Evolutionary conservation across 2,888 invertebrate genomes (phyloP), one percentile per base, ranked within the genome.

Genomic region (Acanthococcus lagerstroemiae): DNA sequence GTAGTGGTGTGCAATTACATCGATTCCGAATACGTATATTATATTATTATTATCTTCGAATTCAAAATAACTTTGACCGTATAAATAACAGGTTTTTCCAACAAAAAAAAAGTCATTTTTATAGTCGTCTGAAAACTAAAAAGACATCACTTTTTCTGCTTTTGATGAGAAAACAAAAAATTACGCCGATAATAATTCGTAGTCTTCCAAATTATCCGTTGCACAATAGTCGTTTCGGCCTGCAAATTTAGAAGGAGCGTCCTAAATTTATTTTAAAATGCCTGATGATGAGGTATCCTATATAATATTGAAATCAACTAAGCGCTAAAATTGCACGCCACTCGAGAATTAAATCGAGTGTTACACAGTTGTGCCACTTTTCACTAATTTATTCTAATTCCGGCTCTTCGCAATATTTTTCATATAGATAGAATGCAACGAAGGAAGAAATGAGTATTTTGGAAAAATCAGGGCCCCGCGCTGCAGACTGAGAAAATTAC

Each of bases 391-490:
- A 7, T 45, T 46, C 46, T 60, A 60, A 48, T n/a, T 60, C 24
- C 27, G 46, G n/a, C 52, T 21, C 46, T 60, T 46, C 48, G 27
- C 60, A 48, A 27, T 26, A 46, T 60, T 60, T 60, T 26, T 26
- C 48, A 46, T 60, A 46, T 60, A 60, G 60, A 60, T 60, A 60
- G 46, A 48, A 46, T 60, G 45, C 60, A 46, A 60, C 46, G 60
- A 48, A 60, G 60, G 48, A 60, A 48, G 46, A 60, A 60, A 60
- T 60, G 60, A 60, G 27, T 46, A 50, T 60, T 60, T 60, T 46
- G 60, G 60, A 60, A 60, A 27, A 60, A 48, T 60, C 26, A 48
- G 60, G 60, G 60, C 60, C 27, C 45, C 45, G 25, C 27, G 60
- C 24, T 48, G 60, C 45, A 22, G 27, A 26, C 46, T 26, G 21